Percentiles rank a stretch among this genome's conserved stretches.
These are phyloP conservation scores for Halichoeres trimaculatus DNA, from an alignment of 2,113 vertebrate species.

Conservation along the genomic window DNA sequence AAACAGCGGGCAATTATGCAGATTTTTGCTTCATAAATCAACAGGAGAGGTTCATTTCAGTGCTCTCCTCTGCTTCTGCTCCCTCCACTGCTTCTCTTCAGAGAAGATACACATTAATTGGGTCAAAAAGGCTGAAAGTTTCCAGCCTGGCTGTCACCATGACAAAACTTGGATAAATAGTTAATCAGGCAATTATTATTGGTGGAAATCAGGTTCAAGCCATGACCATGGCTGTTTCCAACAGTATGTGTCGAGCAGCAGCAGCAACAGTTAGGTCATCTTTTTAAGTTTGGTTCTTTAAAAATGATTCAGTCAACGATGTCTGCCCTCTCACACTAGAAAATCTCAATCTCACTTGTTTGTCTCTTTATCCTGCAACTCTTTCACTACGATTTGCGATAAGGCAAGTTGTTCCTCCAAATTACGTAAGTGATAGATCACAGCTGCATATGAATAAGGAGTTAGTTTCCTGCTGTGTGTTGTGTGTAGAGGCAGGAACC, in stretches of 20 bases:
- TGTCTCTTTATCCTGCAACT: slow-evolving; percentile 4
- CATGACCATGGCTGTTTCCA: background rate
- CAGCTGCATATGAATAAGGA: slow-evolving; percentile 30
- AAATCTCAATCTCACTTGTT: background rate
- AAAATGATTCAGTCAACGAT: slow-evolving; percentile 20
- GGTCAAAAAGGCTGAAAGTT: slow-evolving; percentile 7
- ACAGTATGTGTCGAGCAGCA: background rate
- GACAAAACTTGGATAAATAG: slow-evolving; percentile 8
- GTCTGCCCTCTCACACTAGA: background rate
- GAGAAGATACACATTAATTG: slow-evolving; percentile 6
- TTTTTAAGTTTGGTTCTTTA: background rate
- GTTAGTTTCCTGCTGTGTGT: slow-evolving; percentile 31
- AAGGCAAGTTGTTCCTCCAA: slow-evolving; percentile 35
- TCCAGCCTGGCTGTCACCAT: background rate
- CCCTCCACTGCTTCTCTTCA: background rate
- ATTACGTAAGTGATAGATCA: slow-evolving; percentile 42
- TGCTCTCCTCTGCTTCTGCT: background rate
- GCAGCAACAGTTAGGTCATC: background rate
- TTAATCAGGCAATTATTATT: slow-evolving; percentile 21
- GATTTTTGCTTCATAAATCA: slow-evolving; percentile 34
- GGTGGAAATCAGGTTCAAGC: slow-evolving; percentile 1
- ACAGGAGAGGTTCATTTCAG: slow-evolving; percentile 6
- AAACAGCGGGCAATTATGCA: slow-evolving; percentile 23
- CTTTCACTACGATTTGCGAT: slow-evolving; percentile 10
- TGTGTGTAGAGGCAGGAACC: slow-evolving; percentile 7